Conservation (phyloP, 1,140 invertebrate species). For the Drosophila varians region DNA sequence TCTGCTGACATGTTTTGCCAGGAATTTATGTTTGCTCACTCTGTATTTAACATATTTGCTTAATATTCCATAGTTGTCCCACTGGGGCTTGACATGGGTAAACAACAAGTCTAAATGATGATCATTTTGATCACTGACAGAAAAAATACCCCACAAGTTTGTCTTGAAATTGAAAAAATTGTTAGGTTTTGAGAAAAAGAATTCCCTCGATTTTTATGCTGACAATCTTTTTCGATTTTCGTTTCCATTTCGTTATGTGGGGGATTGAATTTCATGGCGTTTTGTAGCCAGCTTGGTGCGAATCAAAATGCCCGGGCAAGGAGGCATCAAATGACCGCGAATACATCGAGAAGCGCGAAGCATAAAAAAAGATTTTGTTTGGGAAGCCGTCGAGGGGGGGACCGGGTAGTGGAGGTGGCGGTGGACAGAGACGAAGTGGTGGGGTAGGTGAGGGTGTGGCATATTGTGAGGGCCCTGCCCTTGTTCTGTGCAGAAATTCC, state of each 20-base stretch:
- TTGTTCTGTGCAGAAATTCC: constrained; percentile 40
- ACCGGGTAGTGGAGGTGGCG: no score
- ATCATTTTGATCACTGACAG: constrained; percentile 27
- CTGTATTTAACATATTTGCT: constrained; percentile 49
- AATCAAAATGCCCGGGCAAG: constrained; percentile 35
- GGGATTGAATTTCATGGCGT: constrained; percentile 65
- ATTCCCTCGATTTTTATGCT: constrained; percentile 6
- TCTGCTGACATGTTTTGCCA: constrained; percentile 28
- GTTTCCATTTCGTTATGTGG: constrained; percentile 5
- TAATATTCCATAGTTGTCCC: constrained; percentile 53
- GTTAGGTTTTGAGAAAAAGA: no score
- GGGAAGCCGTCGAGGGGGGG: no score
- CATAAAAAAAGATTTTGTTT: constrained; percentile 30
- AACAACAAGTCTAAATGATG: constrained; percentile 50
- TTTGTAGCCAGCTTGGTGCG: constrained; percentile 34
- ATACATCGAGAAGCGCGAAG: constrained; percentile 27
- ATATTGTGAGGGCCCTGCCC: constrained; percentile 18
- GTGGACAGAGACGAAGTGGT: no score
- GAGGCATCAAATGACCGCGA: constrained; percentile 58
- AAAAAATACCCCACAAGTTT: neutral
- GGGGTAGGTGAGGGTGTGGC: constrained; percentile 27
- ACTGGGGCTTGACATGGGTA: constrained; percentile 59
- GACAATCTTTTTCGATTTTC: neutral
- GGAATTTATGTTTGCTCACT: constrained; percentile 44
- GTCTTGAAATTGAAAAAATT: no score